These are phyloP conservation scores for Meriones psammophilus DNA, from an alignment of 2,797 vertebrate species.

Conservation along the genomic window DNA sequence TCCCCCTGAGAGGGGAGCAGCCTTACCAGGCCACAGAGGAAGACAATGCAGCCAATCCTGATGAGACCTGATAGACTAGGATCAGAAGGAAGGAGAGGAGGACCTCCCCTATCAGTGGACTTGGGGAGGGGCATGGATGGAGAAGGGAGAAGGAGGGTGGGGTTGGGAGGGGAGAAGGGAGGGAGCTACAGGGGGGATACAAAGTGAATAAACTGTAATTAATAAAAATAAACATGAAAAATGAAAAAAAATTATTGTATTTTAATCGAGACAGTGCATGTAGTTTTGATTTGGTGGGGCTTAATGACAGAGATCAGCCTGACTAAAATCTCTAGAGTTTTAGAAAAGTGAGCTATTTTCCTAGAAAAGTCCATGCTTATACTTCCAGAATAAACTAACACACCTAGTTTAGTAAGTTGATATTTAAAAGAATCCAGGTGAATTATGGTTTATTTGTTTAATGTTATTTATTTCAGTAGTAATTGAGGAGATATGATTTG, in stretches of 20 bases:
- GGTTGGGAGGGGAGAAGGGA: too few relatives aligned
- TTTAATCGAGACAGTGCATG: constrained; percentile 22
- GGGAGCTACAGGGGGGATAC: too few relatives aligned
- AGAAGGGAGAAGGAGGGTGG: too few relatives aligned
- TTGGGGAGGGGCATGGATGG: too few relatives aligned
- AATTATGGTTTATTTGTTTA: constrained; percentile 60
- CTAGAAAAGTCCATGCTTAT: neutral
- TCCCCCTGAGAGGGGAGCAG: too few relatives aligned
- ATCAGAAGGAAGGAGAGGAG: too few relatives aligned
- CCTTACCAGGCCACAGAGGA: too few relatives aligned
- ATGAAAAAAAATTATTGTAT: neutral
- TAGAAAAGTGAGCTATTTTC: constrained; percentile 35
- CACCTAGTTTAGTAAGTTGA: constrained; percentile 40
- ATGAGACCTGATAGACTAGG: too few relatives aligned
- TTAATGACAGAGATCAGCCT: neutral
- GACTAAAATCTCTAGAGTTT: neutral
- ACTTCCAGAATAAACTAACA: constrained; percentile 40
- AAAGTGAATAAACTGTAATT: too few relatives aligned
- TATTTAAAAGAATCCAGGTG: constrained; percentile 59
- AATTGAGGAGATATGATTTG: constrained; percentile 73
- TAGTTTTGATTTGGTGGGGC: neutral
- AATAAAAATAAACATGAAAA: too few relatives aligned
- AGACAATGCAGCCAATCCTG: too few relatives aligned
- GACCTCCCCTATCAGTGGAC: too few relatives aligned
- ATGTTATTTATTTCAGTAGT: constrained; percentile 68